Evolutionary conservation across 2,888 invertebrate genomes (phyloP), one percentile per base, ranked within the genome.

Genomic region (Habroteleia sp.): DNA sequence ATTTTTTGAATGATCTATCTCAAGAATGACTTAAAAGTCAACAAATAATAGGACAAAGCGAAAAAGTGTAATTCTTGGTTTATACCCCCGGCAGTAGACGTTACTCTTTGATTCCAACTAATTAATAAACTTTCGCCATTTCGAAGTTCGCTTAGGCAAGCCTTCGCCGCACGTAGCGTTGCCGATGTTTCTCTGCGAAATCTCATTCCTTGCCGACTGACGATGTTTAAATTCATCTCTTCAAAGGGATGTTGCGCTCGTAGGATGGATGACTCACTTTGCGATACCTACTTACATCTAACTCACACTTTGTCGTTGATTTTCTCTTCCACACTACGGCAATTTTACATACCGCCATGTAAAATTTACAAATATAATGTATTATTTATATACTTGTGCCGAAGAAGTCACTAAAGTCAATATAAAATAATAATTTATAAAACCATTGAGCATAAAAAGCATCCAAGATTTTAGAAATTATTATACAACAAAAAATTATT

Each of bases 111-210:
- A 77, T 73, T 73, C 41, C 65, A 56, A 46, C 54, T 77, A 75
- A 77, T 77, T 77, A 75, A 77, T 77, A 77, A 77, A 74, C 77
- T 74, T 77, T 74, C 46, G 74, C 63, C 68, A 63, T 74, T 60
- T 65, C 66, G 46, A 60, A 65, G 74, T 69, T 69, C 44, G 69
- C 50, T 54, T 62, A 62, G 48, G 56, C 62, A 41, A 50, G 29
- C 50, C 31, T 14, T 41, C 13, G 33, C 35, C 14, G 52, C 65
- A 35, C 50, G 52, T 41, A 50, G 46, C 56, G 33, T 50, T 41
- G 63, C 68, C 62, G 65, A 69, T 60, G 73, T 48, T 44, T 63
- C 50, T 74, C 44, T 42, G 31, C 48, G 33, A 31, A 56, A 63
- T 69, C 58, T 65, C 74, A 54, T 60, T 66, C 46, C 48, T 39